phyloP scores from a whole-genome alignment of 2,113 vertebrate species.

The Callaeas wilsoni region DNA sequence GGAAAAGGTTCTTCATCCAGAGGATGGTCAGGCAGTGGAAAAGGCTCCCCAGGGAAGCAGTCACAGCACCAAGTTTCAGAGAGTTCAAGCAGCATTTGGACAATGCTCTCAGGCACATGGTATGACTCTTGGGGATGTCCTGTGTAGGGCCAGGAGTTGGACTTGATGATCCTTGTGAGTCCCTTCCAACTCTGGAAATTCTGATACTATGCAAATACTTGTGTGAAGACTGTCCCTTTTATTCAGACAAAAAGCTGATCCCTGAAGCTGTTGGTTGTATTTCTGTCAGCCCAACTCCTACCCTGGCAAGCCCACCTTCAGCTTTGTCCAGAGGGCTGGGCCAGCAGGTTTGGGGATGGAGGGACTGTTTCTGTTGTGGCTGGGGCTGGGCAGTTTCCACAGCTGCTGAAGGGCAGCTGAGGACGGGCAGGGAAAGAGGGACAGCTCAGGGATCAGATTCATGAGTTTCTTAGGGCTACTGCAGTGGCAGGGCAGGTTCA shows the following conservation, averaged over 20 bases:
- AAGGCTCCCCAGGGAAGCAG: not conserved
- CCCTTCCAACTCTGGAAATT: not conserved
- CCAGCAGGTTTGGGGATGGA: not conserved
- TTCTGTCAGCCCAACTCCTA: not conserved
- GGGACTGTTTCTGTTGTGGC: not conserved
- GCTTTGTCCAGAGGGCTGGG: not conserved
- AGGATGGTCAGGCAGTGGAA: not conserved
- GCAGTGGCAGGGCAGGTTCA: not conserved
- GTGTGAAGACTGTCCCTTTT: not conserved
- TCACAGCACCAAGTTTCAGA: not conserved
- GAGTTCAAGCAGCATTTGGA: not conserved
- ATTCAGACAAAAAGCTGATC: not conserved
- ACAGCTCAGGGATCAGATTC: not conserved
- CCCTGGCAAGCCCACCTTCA: not conserved
- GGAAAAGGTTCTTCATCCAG: not conserved
- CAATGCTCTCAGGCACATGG: not conserved
- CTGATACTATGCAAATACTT: not conserved
- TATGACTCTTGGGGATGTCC: not conserved
- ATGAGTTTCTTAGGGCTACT: not conserved
- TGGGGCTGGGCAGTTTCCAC: not conserved
- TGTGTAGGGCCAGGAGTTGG: not conserved
- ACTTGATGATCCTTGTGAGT: not conserved
- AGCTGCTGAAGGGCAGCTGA: not conserved
- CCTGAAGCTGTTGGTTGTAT: not conserved
- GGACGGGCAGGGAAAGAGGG: not conserved